phyloP scores from a whole-genome alignment of 2,888 invertebrate species.

The Epirrhoe alternata region DNA sequence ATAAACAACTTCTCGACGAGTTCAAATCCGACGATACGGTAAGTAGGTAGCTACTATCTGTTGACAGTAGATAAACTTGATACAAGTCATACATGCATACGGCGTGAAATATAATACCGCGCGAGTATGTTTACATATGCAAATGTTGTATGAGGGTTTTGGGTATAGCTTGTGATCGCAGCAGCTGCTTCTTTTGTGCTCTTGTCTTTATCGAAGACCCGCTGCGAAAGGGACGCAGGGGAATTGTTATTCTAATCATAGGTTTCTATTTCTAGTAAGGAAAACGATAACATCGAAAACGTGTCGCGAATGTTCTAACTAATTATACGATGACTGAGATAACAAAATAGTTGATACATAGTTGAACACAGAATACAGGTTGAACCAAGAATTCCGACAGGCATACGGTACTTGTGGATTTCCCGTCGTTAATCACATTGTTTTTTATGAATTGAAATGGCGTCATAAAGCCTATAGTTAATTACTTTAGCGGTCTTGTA shows the following conservation, averaged over 20 bases:
- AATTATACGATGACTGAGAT: constrained; percentile 57
- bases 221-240: not conserved
- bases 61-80: constrained; percentile 28
- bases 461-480: constrained; percentile 4
- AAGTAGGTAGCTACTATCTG: constrained; percentile 49
- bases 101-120: constrained; percentile 24
- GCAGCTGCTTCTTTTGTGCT: constrained; percentile 5
- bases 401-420: not conserved
- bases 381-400: not conserved
- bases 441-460: not conserved
- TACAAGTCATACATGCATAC: constrained; percentile 38
- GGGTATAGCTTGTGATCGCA: not conserved
- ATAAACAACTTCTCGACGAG: constrained; percentile 66
- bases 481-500: not conserved
- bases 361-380: too few relatives aligned
- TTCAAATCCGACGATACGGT: constrained; percentile 78
- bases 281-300: constrained; percentile 47
- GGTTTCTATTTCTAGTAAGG: constrained; percentile 35
- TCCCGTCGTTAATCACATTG: not conserved
- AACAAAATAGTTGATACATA: too few relatives aligned
- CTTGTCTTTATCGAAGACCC: constrained; percentile 4
- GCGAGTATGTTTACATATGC: constrained; percentile 19
- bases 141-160: constrained; percentile 10
- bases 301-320: constrained; percentile 58
- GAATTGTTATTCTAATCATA: constrained; percentile 34